Conservation (phyloP, 2,888 invertebrate genomes). For the Chymomyza amoena region DNA sequence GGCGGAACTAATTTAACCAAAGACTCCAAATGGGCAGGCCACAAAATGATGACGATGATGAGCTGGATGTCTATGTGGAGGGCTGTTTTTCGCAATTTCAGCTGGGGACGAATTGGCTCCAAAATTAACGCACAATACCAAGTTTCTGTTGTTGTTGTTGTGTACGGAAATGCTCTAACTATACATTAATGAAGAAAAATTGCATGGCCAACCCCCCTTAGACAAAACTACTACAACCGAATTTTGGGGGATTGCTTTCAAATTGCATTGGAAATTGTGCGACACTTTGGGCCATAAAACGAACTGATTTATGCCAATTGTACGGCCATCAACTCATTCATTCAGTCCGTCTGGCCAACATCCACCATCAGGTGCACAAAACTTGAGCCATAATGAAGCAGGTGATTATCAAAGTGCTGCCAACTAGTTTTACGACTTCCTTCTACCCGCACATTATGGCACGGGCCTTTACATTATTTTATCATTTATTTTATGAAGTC, state of each 20-base stretch:
- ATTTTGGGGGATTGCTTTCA: slow-evolving; percentile 20
- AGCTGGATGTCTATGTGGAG: slow-evolving; percentile 18
- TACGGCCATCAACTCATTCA: slow-evolving; percentile 28
- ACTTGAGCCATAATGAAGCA: slow-evolving; percentile 63
- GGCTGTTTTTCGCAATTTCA: not conserved
- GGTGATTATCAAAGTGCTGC: slow-evolving; percentile 22
- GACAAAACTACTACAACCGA: slow-evolving; percentile 25
- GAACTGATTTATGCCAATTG: slow-evolving; percentile 68
- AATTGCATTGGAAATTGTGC: slow-evolving; percentile 60
- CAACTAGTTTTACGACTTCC: not conserved
- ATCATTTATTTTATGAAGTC: slow-evolving; percentile 58
- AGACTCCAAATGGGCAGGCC: slow-evolving; percentile 72
- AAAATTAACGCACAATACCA: slow-evolving; percentile 64
- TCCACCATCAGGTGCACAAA: slow-evolving; percentile 47
- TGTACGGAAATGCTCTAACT: slow-evolving; percentile 67
- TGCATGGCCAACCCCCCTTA: slow-evolving; percentile 19
- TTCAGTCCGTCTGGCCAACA: not conserved
- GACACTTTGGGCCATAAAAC: slow-evolving; percentile 61
- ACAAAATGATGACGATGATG: slow-evolving; percentile 47
- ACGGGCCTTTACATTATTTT: slow-evolving; percentile 5
- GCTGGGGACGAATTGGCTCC: slow-evolving; percentile 57
- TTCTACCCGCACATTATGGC: not conserved
- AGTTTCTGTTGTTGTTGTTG: too few species aligned
- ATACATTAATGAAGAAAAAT: slow-evolving; percentile 72
- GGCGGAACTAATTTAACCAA: slow-evolving; percentile 78